phyloP scores from a whole-genome alignment of 1,140 invertebrate genomes.

The Metopolophium dirhodum region DNA sequence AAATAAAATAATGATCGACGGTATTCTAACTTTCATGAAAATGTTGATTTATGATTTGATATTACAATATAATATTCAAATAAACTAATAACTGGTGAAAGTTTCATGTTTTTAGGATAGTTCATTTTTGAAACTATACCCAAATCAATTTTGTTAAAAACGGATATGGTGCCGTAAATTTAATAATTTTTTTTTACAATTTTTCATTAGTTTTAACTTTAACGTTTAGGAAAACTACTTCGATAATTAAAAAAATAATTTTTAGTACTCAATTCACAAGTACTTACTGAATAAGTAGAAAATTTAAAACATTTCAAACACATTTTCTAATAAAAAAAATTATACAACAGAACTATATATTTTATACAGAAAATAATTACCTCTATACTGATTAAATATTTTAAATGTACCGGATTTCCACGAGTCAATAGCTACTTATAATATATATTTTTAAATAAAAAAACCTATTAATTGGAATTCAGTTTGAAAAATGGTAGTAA shows the following conservation, averaged over 20 bases:
- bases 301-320: background rate
- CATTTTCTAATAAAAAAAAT: background rate
- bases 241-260: background rate
- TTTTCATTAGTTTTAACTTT: background rate
- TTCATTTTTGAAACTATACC: background rate
- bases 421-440: background rate
- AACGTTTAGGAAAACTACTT: background rate
- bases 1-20: background rate
- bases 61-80: background rate
- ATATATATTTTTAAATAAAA: background rate
- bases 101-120: background rate
- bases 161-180: background rate
- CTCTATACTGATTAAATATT: background rate
- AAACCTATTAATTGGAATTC: background rate
- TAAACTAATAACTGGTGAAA: background rate
- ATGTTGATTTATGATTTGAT: background rate
- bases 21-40: background rate
- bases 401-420: background rate
- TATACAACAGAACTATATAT: background rate
- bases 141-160: background rate
- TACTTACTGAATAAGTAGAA: background rate
- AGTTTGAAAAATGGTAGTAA: background rate
- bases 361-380: background rate
- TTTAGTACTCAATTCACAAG: background rate
- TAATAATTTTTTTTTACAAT: background rate